Conservation (phyloP, 2,797 vertebrate genomes). For the Perodicticus potto region DNA sequence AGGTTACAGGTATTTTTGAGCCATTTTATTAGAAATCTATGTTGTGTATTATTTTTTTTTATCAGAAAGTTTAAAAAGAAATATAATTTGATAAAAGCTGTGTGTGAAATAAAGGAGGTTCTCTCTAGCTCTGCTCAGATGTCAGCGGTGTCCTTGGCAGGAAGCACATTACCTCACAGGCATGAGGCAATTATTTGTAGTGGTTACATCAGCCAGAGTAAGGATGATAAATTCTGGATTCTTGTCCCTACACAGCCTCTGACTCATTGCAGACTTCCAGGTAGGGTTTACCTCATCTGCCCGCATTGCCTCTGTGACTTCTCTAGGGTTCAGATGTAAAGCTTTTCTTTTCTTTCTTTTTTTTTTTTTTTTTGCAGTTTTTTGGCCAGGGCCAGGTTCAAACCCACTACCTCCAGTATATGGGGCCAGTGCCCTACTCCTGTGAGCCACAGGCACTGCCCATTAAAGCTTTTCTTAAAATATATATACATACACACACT, state of each 20-base stretch:
- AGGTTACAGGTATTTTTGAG: not conserved
- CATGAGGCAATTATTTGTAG: slow-evolving; percentile 73
- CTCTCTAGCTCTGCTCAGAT: slow-evolving; percentile 19
- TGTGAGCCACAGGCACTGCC: too few relatives aligned
- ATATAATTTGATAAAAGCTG: slow-evolving; percentile 43
- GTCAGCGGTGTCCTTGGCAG: slow-evolving; percentile 47
- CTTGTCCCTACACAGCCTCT: slow-evolving; percentile 45
- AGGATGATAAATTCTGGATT: slow-evolving; percentile 68
- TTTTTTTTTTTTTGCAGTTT: too few relatives aligned
- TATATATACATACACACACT: too few relatives aligned
- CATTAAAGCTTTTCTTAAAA: too few relatives aligned
- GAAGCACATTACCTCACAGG: slow-evolving; percentile 74
- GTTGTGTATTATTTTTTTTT: slow-evolving; percentile 25
- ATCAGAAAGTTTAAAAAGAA: slow-evolving; percentile 56
- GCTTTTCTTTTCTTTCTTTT: not conserved
- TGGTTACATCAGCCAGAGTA: slow-evolving; percentile 74
- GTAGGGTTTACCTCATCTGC: slow-evolving; percentile 1
- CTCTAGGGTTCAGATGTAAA: not conserved
- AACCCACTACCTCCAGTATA: too few relatives aligned
- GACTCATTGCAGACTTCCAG: slow-evolving; percentile 62
- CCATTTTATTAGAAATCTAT: slow-evolving; percentile 7
- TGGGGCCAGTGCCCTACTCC: too few relatives aligned
- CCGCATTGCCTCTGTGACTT: not conserved
- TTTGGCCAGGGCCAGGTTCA: too few relatives aligned
- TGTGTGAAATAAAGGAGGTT: slow-evolving; percentile 45